Evolutionary conservation across 1,140 invertebrate genomes (phyloP).

Genomic region (Drosophila nasuta): DNA sequence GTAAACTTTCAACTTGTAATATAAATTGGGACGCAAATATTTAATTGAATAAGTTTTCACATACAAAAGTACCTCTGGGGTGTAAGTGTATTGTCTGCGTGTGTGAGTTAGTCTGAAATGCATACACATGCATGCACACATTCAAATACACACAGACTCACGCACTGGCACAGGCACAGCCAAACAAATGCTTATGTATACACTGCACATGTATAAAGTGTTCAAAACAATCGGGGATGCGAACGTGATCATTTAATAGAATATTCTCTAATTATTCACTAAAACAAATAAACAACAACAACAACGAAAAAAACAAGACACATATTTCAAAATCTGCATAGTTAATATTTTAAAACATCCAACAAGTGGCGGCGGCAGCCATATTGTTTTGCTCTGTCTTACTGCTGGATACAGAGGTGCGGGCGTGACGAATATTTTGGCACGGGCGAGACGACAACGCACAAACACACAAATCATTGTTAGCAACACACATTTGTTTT

Average conservation of each 20-base stretch:
- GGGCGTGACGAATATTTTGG: slow-evolving; percentile 50
- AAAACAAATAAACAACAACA: slow-evolving; percentile 8
- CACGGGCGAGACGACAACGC: slow-evolving; percentile 18
- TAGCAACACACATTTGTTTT: slow-evolving; percentile 20
- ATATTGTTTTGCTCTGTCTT: slow-evolving; percentile 66
- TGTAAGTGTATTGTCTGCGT: slow-evolving; percentile 15
- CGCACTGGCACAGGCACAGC: not conserved
- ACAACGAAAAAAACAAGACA: slow-evolving; percentile 1
- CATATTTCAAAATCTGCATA: slow-evolving; percentile 27
- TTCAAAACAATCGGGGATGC: slow-evolving; percentile 15
- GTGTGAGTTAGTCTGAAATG: slow-evolving; percentile 20
- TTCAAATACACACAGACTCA: not conserved
- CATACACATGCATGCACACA: slow-evolving; percentile 7
- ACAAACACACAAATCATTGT: slow-evolving; percentile 20
- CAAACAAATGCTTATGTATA: slow-evolving; percentile 25
- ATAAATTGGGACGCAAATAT: slow-evolving; percentile 53
- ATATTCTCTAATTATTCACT: slow-evolving; percentile 26
- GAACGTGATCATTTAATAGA: not conserved
- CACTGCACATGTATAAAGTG: slow-evolving; percentile 1
- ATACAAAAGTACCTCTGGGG: slow-evolving; percentile 28
- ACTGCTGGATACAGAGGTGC: slow-evolving; percentile 48
- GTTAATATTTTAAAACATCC: slow-evolving; percentile 60
- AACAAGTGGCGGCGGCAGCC: slow-evolving; percentile 75
- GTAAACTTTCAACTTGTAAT: slow-evolving; percentile 50
- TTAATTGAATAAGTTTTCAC: slow-evolving; percentile 66